Evolutionary conservation across 2,113 vertebrate species (phyloP).

Genomic region (Ptilorrhoa leucosticta): DNA sequence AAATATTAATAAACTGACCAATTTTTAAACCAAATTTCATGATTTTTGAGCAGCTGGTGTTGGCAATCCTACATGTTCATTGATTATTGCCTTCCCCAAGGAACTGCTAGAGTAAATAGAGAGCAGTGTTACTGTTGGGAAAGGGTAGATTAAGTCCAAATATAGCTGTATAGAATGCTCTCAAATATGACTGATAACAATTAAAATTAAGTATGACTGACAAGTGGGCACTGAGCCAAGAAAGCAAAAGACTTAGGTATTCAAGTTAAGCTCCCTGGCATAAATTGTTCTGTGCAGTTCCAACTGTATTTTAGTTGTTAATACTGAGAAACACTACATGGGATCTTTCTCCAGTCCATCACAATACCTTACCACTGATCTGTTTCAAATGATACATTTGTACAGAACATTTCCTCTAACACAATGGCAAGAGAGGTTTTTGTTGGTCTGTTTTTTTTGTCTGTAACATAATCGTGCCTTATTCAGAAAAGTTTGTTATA

Average conservation of each 20-base stretch:
- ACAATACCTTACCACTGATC: background rate
- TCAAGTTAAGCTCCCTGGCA: background rate
- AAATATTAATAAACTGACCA: background rate
- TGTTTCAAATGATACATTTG: background rate
- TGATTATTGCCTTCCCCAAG: background rate
- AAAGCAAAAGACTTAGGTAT: background rate
- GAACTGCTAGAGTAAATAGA: background rate
- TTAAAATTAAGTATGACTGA: background rate
- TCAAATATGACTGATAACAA: background rate
- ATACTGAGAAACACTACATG: background rate
- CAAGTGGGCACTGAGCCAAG: background rate
- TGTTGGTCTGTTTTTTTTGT: background rate
- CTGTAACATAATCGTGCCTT: background rate
- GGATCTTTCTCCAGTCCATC: background rate
- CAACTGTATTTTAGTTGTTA: background rate
- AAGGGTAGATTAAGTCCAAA: background rate
- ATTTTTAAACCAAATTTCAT: background rate
- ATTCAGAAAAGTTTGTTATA: background rate
- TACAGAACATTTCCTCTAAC: background rate
- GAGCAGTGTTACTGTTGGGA: background rate
- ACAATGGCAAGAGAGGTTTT: background rate
- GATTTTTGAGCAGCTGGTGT: background rate
- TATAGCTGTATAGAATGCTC: background rate
- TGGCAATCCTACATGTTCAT: background rate
- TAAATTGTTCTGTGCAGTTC: background rate